A percentile compares a stretch with the other conserved stretches of the same genome.
Evolutionary conservation across 2,888 invertebrate genomes (phyloP).

Genomic region (Drosophila yooni): DNA sequence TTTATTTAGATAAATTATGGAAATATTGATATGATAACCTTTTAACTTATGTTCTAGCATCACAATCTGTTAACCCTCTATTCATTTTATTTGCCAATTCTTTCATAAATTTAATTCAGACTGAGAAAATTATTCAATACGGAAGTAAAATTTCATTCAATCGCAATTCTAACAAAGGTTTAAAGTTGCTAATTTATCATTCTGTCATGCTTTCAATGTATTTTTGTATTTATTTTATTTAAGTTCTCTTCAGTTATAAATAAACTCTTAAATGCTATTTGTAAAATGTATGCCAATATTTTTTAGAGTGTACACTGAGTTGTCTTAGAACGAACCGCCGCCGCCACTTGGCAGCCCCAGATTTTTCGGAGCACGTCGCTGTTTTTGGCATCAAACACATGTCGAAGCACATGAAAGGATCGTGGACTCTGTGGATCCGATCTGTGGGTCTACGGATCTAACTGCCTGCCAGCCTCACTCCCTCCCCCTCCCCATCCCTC

Average conservation of each 20-base stretch:
- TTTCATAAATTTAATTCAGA: not conserved
- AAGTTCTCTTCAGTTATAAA: not conserved
- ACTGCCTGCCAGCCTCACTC: slow-evolving; percentile 1
- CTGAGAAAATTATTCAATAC: not conserved
- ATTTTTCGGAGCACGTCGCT: slow-evolving; percentile 76
- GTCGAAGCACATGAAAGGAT: slow-evolving; percentile 80
- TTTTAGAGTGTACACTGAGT: slow-evolving; percentile 1
- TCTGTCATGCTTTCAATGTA: not conserved
- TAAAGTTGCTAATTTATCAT: not conserved
- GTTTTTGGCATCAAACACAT: slow-evolving; percentile 79
- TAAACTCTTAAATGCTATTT: not conserved
- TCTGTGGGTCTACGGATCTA: slow-evolving; percentile 23
- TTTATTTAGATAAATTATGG: not conserved
- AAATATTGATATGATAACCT: not conserved
- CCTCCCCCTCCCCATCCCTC: not conserved
- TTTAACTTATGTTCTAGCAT: not conserved
- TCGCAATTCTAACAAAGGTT: not conserved
- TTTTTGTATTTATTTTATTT: not conserved
- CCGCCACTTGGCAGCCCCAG: slow-evolving; percentile 60
- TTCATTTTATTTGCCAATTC: not conserved
- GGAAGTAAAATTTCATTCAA: not conserved
- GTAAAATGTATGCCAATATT: not conserved
- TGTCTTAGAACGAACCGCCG: slow-evolving; percentile 57
- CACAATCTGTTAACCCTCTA: no score
- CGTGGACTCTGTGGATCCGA: slow-evolving; percentile 37